A percentile compares a stretch with the other conserved stretches of the same genome.
Conservation (phyloP, 2,888 invertebrate species). For the Drosophila stalkeri region DNA sequence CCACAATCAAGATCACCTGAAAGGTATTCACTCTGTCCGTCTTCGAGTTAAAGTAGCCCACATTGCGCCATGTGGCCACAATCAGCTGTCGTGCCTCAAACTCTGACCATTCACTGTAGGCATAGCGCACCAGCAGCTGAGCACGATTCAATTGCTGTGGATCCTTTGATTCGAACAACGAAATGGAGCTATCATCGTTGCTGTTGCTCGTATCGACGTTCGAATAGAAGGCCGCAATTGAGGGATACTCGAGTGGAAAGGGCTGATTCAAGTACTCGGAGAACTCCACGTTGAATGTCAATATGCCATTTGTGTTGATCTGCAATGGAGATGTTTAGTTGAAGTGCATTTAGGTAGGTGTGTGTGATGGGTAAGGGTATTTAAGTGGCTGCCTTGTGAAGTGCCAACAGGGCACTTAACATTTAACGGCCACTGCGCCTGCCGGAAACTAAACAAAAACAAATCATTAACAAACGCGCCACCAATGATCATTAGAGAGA, state of each 20-base stretch:
- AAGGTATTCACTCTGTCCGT: constrained; percentile 93
- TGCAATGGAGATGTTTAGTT: constrained; percentile 82
- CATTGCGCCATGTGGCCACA: constrained; percentile 95
- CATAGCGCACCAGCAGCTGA: constrained; percentile 89
- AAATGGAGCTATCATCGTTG: constrained; percentile 88
- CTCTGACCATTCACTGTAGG: constrained; percentile 89
- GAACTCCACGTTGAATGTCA: constrained; percentile 95
- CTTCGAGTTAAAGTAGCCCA: constrained; percentile 89
- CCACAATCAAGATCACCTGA: constrained; percentile 87
- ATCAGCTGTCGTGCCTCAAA: constrained; percentile 93
- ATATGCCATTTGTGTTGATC: constrained; percentile 96
- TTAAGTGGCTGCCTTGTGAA: constrained; percentile 54
- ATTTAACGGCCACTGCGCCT: constrained; percentile 55
- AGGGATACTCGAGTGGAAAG: constrained; percentile 94
- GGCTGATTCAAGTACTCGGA: constrained; percentile 94
- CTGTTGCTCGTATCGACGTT: constrained; percentile 92
- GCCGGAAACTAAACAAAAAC: constrained; percentile 79
- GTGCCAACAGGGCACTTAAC: constrained; percentile 73
- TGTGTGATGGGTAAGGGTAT: constrained; percentile 20
- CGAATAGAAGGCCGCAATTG: constrained; percentile 95
- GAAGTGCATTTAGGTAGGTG: constrained; percentile 13
- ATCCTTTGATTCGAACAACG: constrained; percentile 89
- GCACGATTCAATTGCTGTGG: constrained; percentile 88
- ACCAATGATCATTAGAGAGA: constrained; percentile 56
- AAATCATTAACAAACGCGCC: constrained; percentile 64